A percentile compares a stretch with the other conserved stretches of the same genome.
Evolutionary conservation across 1,140 invertebrate species (phyloP).

Genomic region (Trichomalopsis sarcophagae): DNA sequence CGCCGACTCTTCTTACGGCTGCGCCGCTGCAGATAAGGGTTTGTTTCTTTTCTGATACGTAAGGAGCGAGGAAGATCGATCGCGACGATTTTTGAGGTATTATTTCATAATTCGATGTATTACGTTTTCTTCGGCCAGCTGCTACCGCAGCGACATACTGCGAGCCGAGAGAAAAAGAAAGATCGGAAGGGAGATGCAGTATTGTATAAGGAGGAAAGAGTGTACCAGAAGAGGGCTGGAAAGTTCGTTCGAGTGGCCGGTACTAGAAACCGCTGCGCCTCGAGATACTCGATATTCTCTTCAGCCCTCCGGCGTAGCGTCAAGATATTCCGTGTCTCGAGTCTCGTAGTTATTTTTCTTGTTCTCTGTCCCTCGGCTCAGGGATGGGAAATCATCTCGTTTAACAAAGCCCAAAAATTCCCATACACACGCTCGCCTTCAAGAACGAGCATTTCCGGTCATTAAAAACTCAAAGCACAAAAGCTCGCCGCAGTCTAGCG

Average conservation of each 20-base stretch:
- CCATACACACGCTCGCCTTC: too few relatives aligned
- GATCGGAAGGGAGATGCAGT: neutral
- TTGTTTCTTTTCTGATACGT: neutral
- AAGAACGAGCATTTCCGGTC: neutral
- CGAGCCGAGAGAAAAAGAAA: neutral
- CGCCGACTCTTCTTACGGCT: slow-evolving; percentile 13
- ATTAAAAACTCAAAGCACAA: too few relatives aligned
- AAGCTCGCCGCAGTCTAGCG: neutral
- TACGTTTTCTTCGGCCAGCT: too few relatives aligned
- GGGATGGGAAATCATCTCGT: too few relatives aligned
- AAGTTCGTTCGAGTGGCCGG: neutral
- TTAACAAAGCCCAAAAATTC: too few relatives aligned
- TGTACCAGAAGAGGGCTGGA: neutral
- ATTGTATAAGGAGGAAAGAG: neutral
- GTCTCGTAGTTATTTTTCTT: neutral
- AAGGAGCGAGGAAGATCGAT: neutral
- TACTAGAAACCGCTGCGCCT: neutral
- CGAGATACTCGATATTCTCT: neutral
- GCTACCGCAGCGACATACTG: neutral
- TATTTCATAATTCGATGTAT: neutral
- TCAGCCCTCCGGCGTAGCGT: neutral
- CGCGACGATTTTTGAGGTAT: neutral
- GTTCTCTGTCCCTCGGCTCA: too few relatives aligned
- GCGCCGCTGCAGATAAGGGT: neutral
- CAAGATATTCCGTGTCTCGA: neutral